These are phyloP conservation scores for Drosophila asahinai DNA, from an alignment of 1,140 invertebrate genomes.

Conservation along the genomic window DNA sequence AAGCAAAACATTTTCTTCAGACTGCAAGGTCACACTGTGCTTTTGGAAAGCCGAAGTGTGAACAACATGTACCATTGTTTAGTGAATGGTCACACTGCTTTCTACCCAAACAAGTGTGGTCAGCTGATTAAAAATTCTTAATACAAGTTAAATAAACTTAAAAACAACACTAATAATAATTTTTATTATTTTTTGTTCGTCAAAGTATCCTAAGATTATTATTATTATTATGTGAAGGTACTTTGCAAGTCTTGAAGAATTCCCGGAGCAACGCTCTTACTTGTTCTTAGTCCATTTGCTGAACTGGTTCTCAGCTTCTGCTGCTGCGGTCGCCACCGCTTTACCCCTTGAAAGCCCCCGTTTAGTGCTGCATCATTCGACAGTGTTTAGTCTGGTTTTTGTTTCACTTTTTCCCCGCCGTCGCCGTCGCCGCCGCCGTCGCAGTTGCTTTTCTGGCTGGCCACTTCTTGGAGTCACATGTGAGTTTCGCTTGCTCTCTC, in stretches of 20 bases:
- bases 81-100: no score
- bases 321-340: constrained; percentile 31
- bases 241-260: neutral
- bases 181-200: no score
- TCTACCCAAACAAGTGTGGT: neutral
- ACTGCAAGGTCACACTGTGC: neutral
- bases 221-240: constrained; percentile 1
- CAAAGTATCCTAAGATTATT: neutral
- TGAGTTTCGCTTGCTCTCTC: constrained; percentile 40
- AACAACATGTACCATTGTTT: neutral
- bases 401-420: constrained; percentile 72
- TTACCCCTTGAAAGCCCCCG: constrained; percentile 11
- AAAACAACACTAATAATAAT: neutral
- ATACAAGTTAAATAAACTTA: neutral
- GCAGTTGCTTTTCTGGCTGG: constrained; percentile 10
- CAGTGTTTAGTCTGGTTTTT: constrained; percentile 82
- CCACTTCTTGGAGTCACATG: constrained; percentile 58
- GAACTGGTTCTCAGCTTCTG: constrained; percentile 71
- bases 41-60: neutral
- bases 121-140: neutral
- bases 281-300: constrained; percentile 70
- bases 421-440: constrained; percentile 14
- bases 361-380: constrained; percentile 54
- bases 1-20: neutral
- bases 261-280: constrained; percentile 16